Percentiles rank a stretch among this genome's conserved stretches.
These are phyloP conservation scores for Lasiurus borealis DNA, from an alignment of 2,113 vertebrate genomes.

Conservation along the genomic window DNA sequence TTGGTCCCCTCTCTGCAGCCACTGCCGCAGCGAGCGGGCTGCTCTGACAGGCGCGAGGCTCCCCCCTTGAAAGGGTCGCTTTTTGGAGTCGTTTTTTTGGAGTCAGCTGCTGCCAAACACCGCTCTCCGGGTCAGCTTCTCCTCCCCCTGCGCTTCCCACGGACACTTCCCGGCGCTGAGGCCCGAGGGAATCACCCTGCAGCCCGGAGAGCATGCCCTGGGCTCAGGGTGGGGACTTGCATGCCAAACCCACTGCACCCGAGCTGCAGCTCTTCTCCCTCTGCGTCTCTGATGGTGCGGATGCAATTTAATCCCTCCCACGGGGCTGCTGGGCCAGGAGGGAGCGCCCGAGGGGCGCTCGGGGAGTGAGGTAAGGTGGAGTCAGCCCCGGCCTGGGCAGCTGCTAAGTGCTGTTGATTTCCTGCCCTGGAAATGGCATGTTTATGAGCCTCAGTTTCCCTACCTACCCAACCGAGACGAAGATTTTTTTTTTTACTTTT, in stretches of 20 bases:
- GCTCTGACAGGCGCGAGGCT: neutral
- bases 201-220: constrained; percentile 53
- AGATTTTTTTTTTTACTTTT: neutral
- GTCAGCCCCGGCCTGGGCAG: neutral
- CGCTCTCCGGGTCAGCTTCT: neutral
- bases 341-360: neutral
- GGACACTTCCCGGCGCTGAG: constrained; percentile 42
- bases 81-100: neutral
- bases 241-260: constrained; percentile 40
- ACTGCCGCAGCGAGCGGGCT: constrained; percentile 1
- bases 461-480: neutral
- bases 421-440: neutral
- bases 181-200: constrained; percentile 66
- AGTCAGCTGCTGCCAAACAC: neutral
- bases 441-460: constrained; percentile 48
- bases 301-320: constrained; percentile 53
- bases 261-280: constrained; percentile 22
- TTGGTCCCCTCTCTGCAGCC: neutral
- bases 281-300: constrained; percentile 37
- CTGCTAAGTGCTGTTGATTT: neutral
- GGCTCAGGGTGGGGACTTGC: constrained; percentile 33
- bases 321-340: neutral
- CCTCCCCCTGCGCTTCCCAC: constrained; percentile 43
- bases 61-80: neutral
- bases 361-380: neutral